A percentile compares a stretch with the other conserved stretches of the same genome.
These are phyloP conservation scores for Fulica atra DNA, from an alignment of 2,113 vertebrate genomes.

Conservation along the genomic window DNA sequence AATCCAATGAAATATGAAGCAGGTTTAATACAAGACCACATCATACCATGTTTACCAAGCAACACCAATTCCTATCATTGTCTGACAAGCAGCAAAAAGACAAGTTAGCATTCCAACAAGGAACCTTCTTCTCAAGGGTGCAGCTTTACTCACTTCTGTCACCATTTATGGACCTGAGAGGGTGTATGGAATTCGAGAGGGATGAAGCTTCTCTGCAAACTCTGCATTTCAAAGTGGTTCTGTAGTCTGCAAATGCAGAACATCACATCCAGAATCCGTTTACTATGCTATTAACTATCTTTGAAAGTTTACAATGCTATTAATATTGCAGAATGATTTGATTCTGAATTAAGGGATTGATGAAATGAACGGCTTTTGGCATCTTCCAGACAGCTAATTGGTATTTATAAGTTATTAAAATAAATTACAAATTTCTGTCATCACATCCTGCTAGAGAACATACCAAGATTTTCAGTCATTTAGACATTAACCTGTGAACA, in stretches of 20 bases:
- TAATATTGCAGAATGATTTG: neutral
- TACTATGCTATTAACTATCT: neutral
- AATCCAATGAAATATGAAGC: neutral
- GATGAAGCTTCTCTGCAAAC: neutral
- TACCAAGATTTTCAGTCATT: neutral
- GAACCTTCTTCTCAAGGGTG: neutral
- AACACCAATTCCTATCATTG: neutral
- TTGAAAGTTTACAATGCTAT: neutral
- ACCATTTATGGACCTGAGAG: neutral
- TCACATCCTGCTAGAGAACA: neutral
- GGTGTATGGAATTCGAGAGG: neutral
- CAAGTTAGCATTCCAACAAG: neutral
- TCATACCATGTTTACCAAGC: neutral
- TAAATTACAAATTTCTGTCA: neutral
- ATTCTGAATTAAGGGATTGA: neutral
- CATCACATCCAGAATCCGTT: neutral
- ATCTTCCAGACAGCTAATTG: neutral
- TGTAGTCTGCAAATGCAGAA: neutral
- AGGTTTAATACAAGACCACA: neutral
- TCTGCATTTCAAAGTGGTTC: neutral
- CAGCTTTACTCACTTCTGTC: neutral
- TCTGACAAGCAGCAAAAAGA: neutral
- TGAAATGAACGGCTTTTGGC: neutral
- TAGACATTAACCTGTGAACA: neutral
- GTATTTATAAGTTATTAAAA: neutral